A percentile compares a stretch with the other conserved stretches of the same genome.
phyloP scores from a whole-genome alignment of 2,888 invertebrate genomes.

The Cataglyphis rosenhaueri region DNA sequence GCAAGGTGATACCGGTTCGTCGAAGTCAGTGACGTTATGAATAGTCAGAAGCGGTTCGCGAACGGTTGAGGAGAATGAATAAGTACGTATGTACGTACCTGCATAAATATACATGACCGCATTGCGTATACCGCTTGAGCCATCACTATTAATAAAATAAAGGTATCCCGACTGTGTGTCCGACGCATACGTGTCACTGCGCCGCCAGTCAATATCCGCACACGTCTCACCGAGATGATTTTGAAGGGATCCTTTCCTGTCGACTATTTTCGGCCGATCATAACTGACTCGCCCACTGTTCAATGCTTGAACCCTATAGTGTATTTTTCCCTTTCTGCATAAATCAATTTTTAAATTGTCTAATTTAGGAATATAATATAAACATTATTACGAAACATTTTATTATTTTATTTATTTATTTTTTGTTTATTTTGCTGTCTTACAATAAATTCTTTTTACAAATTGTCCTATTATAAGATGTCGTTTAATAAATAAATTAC shows the following conservation, averaged over 20 bases:
- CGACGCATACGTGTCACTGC: slow-evolving; percentile 63
- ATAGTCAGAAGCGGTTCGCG: slow-evolving; percentile 69
- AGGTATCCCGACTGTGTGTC: slow-evolving; percentile 60
- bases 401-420: background rate
- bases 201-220: slow-evolving; percentile 71
- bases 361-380: background rate
- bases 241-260: slow-evolving; percentile 25
- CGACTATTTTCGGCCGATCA: slow-evolving; percentile 40
- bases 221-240: slow-evolving; percentile 47
- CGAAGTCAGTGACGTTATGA: slow-evolving; percentile 66
- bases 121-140: slow-evolving; percentile 75
- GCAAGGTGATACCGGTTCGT: slow-evolving; percentile 63
- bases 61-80: slow-evolving; percentile 78
- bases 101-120: slow-evolving; percentile 78
- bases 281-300: slow-evolving; percentile 28
- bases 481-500: background rate
- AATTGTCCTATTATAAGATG: background rate
- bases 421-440: background rate
- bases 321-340: background rate
- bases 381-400: background rate
- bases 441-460: background rate
- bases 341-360: background rate
- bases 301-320: slow-evolving; percentile 24
- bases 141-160: slow-evolving; percentile 83
- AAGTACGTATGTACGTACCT: slow-evolving; percentile 72